Evolutionary conservation across 2,797 vertebrate genomes (phyloP).

Genomic region (Sebastes kiyomatsui): DNA sequence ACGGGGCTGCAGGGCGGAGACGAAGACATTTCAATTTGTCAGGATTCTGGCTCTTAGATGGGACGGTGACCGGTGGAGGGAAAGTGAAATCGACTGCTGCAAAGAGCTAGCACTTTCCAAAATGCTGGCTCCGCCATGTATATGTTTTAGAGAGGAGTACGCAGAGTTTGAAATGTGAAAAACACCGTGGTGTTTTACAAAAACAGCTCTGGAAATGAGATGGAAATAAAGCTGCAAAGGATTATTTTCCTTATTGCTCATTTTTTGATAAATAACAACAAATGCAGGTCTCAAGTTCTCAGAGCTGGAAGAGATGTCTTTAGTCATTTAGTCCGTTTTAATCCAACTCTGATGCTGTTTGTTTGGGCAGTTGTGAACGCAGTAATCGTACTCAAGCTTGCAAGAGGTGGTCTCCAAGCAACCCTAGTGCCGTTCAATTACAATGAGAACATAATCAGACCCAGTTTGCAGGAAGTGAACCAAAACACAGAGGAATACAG

Average conservation of each 20-base stretch:
- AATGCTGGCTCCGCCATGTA: too few species aligned
- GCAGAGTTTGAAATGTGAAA: not conserved
- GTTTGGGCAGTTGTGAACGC: too few species aligned
- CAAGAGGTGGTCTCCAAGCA: too few species aligned
- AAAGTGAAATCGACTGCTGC: not conserved
- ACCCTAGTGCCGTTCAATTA: too few species aligned
- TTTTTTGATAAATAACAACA: not conserved
- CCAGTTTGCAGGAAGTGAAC: too few species aligned
- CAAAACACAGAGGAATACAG: too few species aligned
- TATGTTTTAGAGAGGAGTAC: not conserved
- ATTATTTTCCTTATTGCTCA: not conserved
- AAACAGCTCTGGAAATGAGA: not conserved
- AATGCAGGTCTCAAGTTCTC: not conserved
- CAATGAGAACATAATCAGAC: too few species aligned
- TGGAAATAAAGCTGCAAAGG: not conserved
- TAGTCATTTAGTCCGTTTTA: too few species aligned
- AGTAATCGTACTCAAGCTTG: too few species aligned
- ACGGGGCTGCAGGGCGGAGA: not conserved
- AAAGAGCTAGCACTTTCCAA: not conserved
- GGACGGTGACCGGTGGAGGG: not conserved
- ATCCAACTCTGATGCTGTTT: too few species aligned
- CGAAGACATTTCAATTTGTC: conserved; percentile 23
- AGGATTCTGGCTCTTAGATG: not conserved
- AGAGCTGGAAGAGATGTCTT: too few species aligned
- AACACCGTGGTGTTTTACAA: not conserved